A percentile compares a stretch with the other conserved stretches of the same genome.
Conservation (phyloP, 1,140 invertebrate genomes). For the Drosophila nannoptera region DNA sequence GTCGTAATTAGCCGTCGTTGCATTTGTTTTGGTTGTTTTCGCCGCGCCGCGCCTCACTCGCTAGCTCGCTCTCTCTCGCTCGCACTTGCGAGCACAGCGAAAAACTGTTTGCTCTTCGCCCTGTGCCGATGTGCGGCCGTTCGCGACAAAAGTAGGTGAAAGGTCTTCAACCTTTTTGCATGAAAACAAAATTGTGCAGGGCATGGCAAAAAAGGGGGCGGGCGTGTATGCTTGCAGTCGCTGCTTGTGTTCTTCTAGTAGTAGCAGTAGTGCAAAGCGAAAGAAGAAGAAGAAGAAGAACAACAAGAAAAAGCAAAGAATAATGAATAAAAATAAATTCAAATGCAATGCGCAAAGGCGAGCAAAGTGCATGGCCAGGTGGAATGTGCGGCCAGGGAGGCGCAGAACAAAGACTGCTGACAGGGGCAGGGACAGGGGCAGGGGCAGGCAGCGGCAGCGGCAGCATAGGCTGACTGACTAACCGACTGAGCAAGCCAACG, state of each 20-base stretch:
- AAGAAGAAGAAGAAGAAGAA: constrained; percentile 22
- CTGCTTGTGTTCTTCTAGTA: constrained; percentile 13
- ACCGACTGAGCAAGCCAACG: constrained; percentile 14
- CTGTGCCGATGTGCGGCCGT: constrained; percentile 22
- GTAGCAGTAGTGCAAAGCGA: constrained; percentile 1
- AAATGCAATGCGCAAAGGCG: constrained; percentile 48
- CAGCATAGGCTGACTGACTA: constrained; percentile 12
- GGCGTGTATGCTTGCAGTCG: not conserved
- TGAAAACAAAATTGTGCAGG: constrained; percentile 72
- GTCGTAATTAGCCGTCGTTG: not conserved
- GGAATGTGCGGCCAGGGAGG: constrained; percentile 9
- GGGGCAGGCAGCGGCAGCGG: not conserved
- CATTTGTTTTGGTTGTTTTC: constrained; percentile 18
- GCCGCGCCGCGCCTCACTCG: constrained; percentile 10
- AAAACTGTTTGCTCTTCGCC: constrained; percentile 32
- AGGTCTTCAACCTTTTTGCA: constrained; percentile 76
- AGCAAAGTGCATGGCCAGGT: constrained; percentile 36
- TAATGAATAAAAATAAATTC: constrained; percentile 40
- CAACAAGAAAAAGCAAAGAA: too few species aligned
- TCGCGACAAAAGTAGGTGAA: constrained; percentile 71
- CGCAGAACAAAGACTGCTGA: not conserved
- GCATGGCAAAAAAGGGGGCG: constrained; percentile 25
- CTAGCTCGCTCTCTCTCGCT: constrained; percentile 21
- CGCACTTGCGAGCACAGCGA: constrained; percentile 9
- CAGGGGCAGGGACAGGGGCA: not conserved